Conservation (phyloP, 2,888 invertebrate species). For the Tetramorium bicarinatum region DNA sequence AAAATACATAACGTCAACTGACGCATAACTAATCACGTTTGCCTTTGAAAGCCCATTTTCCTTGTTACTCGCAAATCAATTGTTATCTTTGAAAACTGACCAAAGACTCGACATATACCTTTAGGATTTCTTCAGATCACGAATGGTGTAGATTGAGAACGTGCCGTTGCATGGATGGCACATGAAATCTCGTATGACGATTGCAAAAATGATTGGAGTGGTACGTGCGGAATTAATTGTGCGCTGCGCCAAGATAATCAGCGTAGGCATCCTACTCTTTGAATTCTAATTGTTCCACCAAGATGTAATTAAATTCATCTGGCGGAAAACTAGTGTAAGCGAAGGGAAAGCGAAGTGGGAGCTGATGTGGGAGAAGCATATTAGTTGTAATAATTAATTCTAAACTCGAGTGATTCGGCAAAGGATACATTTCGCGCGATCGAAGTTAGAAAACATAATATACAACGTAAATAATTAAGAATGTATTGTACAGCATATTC, state of each 20-base stretch:
- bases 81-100: conserved; percentile 6
- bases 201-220: conserved; percentile 21
- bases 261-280: conserved; percentile 4
- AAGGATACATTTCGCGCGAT: background rate
- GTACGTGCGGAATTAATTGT: conserved; percentile 22
- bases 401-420: conserved; percentile 18
- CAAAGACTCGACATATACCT: background rate
- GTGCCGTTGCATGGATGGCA: conserved; percentile 18
- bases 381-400: conserved; percentile 47
- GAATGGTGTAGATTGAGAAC: background rate
- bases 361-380: background rate
- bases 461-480: background rate
- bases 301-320: conserved; percentile 51
- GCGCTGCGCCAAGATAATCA: conserved; percentile 15
- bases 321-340: conserved; percentile 23
- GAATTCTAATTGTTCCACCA: conserved; percentile 46
- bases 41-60: no score
- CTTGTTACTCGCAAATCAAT: conserved; percentile 1
- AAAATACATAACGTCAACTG: no score
- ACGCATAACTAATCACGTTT: no score
- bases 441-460: background rate
- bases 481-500: background rate
- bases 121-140: conserved; percentile 11
- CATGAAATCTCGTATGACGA: background rate
- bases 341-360: conserved; percentile 4